These are phyloP conservation scores for Chirona hameri DNA, from an alignment of 2,888 invertebrate species.

Conservation along the genomic window DNA sequence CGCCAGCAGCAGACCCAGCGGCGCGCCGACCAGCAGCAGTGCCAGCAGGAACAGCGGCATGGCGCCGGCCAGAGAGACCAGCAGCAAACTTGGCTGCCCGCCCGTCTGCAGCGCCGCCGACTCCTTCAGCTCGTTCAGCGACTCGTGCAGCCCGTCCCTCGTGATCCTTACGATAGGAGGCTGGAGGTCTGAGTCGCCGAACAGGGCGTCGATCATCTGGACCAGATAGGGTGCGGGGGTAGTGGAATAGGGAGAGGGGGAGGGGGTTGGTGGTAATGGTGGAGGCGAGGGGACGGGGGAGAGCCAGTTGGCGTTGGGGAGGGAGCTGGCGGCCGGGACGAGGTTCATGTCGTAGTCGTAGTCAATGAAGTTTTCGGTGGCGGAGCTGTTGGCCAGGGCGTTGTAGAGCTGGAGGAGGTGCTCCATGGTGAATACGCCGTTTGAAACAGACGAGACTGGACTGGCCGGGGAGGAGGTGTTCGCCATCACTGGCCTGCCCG, in stretches of 20 bases:
- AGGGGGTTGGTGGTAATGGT: no score
- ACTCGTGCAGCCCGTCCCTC: background rate
- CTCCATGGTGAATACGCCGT: background rate
- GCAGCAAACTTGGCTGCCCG: background rate
- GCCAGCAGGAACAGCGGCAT: conserved; percentile 6
- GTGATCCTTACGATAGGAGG: background rate
- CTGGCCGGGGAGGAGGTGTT: background rate
- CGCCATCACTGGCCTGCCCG: background rate
- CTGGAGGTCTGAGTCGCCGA: background rate
- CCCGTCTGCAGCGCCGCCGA: background rate
- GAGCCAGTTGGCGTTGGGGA: background rate
- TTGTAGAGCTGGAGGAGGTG: background rate
- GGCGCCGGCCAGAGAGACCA: background rate
- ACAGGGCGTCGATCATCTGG: conserved; percentile 3
- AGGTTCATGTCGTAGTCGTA: background rate
- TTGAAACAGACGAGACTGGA: no score
- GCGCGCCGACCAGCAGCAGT: conserved; percentile 22
- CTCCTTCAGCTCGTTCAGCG: background rate
- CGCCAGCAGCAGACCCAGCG: background rate
- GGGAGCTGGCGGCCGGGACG: background rate
- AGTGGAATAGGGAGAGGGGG: no score
- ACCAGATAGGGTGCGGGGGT: background rate
- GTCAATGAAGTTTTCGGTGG: background rate
- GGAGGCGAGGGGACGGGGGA: no score
- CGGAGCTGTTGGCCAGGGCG: background rate